Evolutionary conservation across 2,797 vertebrate species (phyloP).

Genomic region (Knipowitschia caucasica): DNA sequence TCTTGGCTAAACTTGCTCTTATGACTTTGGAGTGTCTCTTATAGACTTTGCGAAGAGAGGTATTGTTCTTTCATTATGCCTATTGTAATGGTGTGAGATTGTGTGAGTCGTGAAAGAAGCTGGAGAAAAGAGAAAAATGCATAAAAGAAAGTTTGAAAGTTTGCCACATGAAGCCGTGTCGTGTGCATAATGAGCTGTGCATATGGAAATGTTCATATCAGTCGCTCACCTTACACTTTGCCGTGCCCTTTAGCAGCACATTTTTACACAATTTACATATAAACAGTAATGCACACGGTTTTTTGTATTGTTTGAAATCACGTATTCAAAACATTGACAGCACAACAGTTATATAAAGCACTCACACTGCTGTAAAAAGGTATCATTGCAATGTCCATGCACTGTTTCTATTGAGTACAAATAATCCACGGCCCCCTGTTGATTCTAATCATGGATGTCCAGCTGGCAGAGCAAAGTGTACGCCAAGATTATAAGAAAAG

Average conservation of each 20-base stretch:
- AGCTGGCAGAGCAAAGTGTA: neutral
- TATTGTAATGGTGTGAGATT: neutral
- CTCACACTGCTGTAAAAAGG: neutral
- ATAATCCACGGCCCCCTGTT: neutral
- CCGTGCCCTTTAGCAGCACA: too few species aligned
- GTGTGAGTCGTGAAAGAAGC: neutral
- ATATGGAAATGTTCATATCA: too few species aligned
- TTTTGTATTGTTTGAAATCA: too few species aligned
- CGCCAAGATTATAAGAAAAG: too few species aligned
- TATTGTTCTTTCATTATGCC: neutral
- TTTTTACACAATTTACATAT: too few species aligned
- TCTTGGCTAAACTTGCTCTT: neutral
- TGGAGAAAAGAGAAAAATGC: neutral
- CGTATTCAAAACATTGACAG: neutral
- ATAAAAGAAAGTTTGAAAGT: neutral
- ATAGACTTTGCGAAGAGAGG: neutral
- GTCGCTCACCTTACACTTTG: too few species aligned
- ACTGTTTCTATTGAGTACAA: neutral
- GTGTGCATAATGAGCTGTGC: too few species aligned
- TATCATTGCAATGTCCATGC: neutral
- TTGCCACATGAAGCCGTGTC: too few species aligned
- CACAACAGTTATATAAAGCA: neutral
- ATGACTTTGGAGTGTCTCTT: neutral
- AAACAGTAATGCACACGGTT: too few species aligned
- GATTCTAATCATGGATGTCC: slow-evolving; percentile 16